Base-by-base conservation (phyloP, 2,888 invertebrate genomes). In the Trypoxylon attenuatum region DNA sequence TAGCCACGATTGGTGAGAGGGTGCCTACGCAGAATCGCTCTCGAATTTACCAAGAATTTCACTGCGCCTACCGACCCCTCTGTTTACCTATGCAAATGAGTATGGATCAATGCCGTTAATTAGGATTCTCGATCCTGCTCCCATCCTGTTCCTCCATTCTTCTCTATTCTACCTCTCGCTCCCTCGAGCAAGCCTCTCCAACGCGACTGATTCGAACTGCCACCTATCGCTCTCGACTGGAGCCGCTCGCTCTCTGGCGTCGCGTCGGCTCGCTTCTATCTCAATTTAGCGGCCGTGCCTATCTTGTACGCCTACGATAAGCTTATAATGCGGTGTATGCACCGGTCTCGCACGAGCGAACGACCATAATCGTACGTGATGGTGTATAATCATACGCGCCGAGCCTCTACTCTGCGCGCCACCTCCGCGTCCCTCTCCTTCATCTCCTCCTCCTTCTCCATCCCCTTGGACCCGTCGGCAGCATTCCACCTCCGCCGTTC, bases 61-160 rank as follows among this genome's bases (percentile, higher is more conserved):
- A 69, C 71, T 66, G 62, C 69, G 71, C 70, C 71, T 70, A 75
- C 53, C 61, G 38, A 22, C 10, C 76, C 70, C 69, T 78, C 75
- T 77, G 77, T 79, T 80, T 80, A 79, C 79, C 69, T 76, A 81
- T 81, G 81, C 74, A 81, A 78, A 81, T 73, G 75, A 74, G 73
- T 46, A 55, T 45, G 74, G 76, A 79, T 78, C 81, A 78, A 79
- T 81, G 72, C 71, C 67, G 78, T 73, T 81, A 81, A 81, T 81
- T 79, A 81, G 77, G 76, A 81, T 79, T 81, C 77, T 62, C 73
- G 67, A 68, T 64, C 64, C 50, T 54, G 43, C 43, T 70, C 66
- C 69, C 60, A 56, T 55, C 27, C 49, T 45, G 51, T n/a, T n/a
- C n/a, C 50, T 51, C 63, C 46, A 55, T 57, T 69, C 67, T 47